These are phyloP conservation scores for Psammodynastes pulverulentus DNA, from an alignment of 2,113 vertebrate genomes.

Conservation along the genomic window DNA sequence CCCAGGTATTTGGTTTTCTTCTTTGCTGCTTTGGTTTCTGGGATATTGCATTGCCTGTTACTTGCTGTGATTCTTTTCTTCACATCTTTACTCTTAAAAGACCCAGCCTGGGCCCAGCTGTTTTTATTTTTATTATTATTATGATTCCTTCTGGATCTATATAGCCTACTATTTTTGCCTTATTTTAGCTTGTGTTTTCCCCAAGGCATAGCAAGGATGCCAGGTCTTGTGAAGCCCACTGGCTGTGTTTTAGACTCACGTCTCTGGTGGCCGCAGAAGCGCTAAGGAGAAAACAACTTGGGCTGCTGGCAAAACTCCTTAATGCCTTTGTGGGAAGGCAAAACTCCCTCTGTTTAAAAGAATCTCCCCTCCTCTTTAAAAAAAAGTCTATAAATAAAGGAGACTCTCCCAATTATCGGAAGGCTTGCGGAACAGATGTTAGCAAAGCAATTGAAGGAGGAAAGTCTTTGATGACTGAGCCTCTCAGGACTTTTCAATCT, in stretches of 20 bases:
- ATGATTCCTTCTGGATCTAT: neutral
- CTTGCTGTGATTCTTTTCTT: neutral
- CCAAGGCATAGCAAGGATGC: neutral
- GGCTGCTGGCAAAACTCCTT: neutral
- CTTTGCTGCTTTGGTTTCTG: neutral
- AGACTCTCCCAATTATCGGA: neutral
- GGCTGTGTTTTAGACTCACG: neutral
- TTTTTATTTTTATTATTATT: neutral
- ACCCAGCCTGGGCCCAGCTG: neutral
- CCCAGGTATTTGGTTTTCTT: neutral
- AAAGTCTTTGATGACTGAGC: neutral
- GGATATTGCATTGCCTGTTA: neutral
- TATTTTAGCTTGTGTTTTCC: neutral
- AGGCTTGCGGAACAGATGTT: neutral
- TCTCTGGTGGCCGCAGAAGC: neutral
- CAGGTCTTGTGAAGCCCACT: neutral
- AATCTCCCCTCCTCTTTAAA: neutral
- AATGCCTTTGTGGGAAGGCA: neutral
- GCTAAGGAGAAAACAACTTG: neutral
- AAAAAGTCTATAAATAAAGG: neutral
- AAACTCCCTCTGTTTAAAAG: neutral
- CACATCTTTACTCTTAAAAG: neutral
- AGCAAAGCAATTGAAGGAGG: neutral
- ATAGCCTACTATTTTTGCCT: neutral
- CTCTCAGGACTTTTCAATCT: neutral